Base-by-base conservation (phyloP, 2,113 vertebrate genomes). In the Neolamprologus variostigma region DNA sequence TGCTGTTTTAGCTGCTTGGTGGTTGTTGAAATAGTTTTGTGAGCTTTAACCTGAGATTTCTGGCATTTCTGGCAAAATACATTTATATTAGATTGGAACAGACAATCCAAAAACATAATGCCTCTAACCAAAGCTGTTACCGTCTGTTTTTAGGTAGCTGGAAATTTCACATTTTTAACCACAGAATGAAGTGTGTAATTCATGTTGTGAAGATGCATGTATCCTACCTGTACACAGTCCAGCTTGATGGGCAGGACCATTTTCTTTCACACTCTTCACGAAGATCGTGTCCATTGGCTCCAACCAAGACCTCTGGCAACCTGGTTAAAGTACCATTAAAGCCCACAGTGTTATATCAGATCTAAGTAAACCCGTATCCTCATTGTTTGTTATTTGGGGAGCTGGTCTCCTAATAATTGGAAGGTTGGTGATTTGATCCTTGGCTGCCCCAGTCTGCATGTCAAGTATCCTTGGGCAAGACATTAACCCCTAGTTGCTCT, bases 231-330 rank as follows among this genome's bases (percentile, higher is more conserved):
- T 98, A 82, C 97, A 97, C 33, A 99, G 96, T 83, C 98, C 98
- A 1, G 98, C 98, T 92, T 94, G 95, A 26, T 99, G 97, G 1
- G 98, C 98, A 0, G 98, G 98, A 42, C 98, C 97, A 1, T 96
- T 96, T 54, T 98, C 98, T 95, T 97, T 97, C 92, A 99, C 98
- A 47, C 95, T 98, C 96, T 99, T 99, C 84, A 99, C 98, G 61
- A 99, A 99, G 90, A 99, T 99, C 90, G 98, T 99, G 91, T 99
- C 98, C 98, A 99, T 97, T 66, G 98, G 98, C 95, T 99, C 98
- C 95, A 98, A 92, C 26, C 95, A 96, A 89, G 91, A 84, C 33
- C 50, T 88, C 42, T 90, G 91, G 83, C 80, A 80, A 59, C 91
- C 97, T 97, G 88, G 93, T 82, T 4, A 55, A 92, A 78, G 17